These are phyloP conservation scores for Rhynchotus rufescens DNA, from an alignment of 2,797 vertebrate genomes.

Conservation along the genomic window DNA sequence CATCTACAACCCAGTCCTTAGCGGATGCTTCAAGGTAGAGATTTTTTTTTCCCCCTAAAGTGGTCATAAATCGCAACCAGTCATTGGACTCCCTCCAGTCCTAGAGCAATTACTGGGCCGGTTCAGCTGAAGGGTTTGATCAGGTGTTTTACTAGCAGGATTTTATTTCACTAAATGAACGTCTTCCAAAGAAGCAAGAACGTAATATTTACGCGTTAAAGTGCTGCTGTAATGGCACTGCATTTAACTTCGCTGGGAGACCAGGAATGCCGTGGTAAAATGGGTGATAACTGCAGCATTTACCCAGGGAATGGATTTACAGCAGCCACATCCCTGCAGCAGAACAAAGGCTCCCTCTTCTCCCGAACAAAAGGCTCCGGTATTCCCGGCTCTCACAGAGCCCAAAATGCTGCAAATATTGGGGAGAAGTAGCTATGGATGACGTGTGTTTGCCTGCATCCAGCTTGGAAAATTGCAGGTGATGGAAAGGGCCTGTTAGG, in stretches of 20 bases:
- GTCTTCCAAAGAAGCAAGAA: constrained; percentile 70
- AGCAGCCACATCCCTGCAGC: constrained; percentile 63
- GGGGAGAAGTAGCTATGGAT: neutral
- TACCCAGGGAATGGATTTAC: constrained; percentile 71
- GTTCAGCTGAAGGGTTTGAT: constrained; percentile 77
- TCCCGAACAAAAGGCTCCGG: constrained; percentile 49
- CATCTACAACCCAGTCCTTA: constrained; percentile 71
- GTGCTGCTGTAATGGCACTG: constrained; percentile 73
- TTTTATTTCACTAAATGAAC: constrained; percentile 79
- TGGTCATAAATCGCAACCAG: constrained; percentile 79
- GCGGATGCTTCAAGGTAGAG: constrained; percentile 71
- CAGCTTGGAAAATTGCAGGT: neutral
- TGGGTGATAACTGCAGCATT: constrained; percentile 73
- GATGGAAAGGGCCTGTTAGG: neutral
- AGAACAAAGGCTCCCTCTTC: constrained; percentile 71
- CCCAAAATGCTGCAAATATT: neutral
- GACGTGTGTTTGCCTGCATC: neutral
- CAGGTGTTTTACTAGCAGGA: constrained; percentile 77
- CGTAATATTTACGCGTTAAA: constrained; percentile 77
- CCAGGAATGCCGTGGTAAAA: constrained; percentile 73
- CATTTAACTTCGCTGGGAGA: constrained; percentile 76
- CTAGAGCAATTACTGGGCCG: constrained; percentile 75
- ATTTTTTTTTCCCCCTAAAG: constrained; percentile 51
- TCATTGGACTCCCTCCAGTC: constrained; percentile 76
- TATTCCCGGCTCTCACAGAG: neutral